Conservation (phyloP, 2,888 invertebrate species). For the Phymatocera aterrima region DNA sequence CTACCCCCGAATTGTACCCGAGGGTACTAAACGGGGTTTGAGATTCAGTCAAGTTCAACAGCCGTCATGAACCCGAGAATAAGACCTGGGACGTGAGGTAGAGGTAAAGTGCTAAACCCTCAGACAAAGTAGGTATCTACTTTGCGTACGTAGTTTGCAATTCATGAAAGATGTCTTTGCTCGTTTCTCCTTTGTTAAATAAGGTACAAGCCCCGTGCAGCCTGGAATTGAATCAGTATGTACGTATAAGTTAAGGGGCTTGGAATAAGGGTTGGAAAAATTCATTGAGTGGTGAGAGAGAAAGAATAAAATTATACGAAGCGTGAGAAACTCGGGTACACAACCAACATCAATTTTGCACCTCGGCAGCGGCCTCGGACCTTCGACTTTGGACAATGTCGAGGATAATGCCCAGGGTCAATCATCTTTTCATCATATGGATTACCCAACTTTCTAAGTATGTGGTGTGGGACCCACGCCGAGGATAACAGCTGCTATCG, state of each 20-base stretch:
- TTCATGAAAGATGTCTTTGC: background rate
- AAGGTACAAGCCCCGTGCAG: too few relatives aligned
- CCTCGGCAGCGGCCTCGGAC: background rate
- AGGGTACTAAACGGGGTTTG: slow-evolving; percentile 2
- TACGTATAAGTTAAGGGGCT: too few relatives aligned
- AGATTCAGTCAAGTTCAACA: slow-evolving; percentile 29
- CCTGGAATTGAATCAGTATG: background rate
- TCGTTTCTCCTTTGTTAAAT: background rate
- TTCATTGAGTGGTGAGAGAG: background rate
- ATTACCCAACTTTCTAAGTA: background rate
- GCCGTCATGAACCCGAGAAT: slow-evolving; percentile 20
- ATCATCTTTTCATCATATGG: slow-evolving; percentile 17
- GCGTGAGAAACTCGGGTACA: too few relatives aligned
- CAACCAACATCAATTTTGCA: too few relatives aligned
- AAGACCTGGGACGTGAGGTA: slow-evolving; percentile 17
- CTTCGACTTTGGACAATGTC: background rate
- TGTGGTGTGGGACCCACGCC: too few relatives aligned
- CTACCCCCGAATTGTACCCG: slow-evolving; percentile 6
- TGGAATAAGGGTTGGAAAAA: background rate
- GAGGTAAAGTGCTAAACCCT: background rate
- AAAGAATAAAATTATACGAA: background rate
- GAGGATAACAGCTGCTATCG: slow-evolving; percentile 66
- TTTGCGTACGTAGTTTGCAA: background rate
- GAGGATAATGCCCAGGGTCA: background rate
- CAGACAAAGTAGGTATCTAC: background rate